Base-by-base conservation (phyloP, 1,140 invertebrate species). In the Cepaea nemoralis region DNA sequence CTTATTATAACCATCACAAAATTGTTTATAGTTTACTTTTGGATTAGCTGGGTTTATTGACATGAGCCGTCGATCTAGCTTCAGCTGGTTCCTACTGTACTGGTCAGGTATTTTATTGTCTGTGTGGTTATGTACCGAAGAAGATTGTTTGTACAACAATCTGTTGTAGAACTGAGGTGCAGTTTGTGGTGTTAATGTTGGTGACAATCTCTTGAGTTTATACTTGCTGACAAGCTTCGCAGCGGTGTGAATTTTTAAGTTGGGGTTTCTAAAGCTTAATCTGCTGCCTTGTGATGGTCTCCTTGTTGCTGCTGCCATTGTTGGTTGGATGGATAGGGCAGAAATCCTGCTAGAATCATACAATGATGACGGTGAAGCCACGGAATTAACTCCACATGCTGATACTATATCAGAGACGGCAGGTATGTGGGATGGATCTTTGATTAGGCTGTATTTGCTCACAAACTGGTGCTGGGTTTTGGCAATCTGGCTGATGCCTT, bases 201-300 rank as follows among this genome's bases (percentile, higher is more conserved):
- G 78, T 22, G 78, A 80, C n/a, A 80, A 33, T n/a, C 69, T 70
- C 39, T 80, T 80, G 12, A 80, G 31, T 59, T 80, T 80, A 31
- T 80, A 80, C 48, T 80, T 80, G 45, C 78, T 80, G 8, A 80
- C 69, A 35, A 80, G 37, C 35, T 73, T 80, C 24, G 78, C 78
- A 37, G 78, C 78, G 16, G 42, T 69, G 31, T 79, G 77, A 16
- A 79, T 35, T 40, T 67, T 79, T 16, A 79, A 55, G 24, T 40
- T 35, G n/a, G 73, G 45, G 14, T 2, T 50, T 75, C 27, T 75
- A 1, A 70, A 6, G 27, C 35, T 40, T 6, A 70, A 70, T 40
- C 6, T 8, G 35, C 40, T 70, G 59, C n/a, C n/a, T 31, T 63
- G 59, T 63, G 59, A 63, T 40, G 1, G 16, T 22, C 27, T 70